Base-by-base conservation (phyloP, 2,113 vertebrate species). In the Cariama cristata region DNA sequence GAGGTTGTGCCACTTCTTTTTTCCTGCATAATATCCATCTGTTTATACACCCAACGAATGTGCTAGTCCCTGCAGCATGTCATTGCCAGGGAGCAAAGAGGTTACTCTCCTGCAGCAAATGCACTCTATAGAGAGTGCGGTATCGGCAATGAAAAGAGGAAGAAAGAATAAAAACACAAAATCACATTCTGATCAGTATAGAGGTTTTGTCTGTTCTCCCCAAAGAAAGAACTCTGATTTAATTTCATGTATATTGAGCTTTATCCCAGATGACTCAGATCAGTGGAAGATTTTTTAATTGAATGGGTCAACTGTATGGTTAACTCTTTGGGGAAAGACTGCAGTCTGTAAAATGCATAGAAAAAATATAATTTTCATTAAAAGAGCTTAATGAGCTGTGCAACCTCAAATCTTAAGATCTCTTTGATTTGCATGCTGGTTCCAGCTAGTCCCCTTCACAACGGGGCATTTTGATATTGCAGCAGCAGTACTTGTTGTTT, bases 371-470 rank as follows among this genome's bases (percentile, higher is more conserved):
- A 16, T 81, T 85, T 91, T 74, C 72, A 92, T 94, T 94, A 83
- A 71, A 88, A 80, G n/a, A 80, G 5, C 18, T 83, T 96, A 93
- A 93, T 86, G 79, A 97, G 59, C 68, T 90, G 11, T 92, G 33
- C 12, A 88, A 80, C 11, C 32, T 86, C 59, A 95, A 71, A 77
- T 62, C 66, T 96, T 93, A 63, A 80, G 69, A 74, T 32, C 20
- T 40, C 22, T 90, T 88, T 8, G 8, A 56, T 90, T 93, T 94
- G 4, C 32, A n/a, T 6, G 4, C 33, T 88, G 18, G 23, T 83
- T 86, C 52, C 50, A 60, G 14, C 52, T 75, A 60, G 58, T 30
- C 18, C 23, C 7, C 30, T 90, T 91, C 60, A 35, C 60, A 59
- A 33, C 0, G 1, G 4, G 26, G 13, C 28, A 3, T 3, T 9